Base-by-base conservation (phyloP, 1,140 invertebrate species). In the Psix sp. region DNA sequence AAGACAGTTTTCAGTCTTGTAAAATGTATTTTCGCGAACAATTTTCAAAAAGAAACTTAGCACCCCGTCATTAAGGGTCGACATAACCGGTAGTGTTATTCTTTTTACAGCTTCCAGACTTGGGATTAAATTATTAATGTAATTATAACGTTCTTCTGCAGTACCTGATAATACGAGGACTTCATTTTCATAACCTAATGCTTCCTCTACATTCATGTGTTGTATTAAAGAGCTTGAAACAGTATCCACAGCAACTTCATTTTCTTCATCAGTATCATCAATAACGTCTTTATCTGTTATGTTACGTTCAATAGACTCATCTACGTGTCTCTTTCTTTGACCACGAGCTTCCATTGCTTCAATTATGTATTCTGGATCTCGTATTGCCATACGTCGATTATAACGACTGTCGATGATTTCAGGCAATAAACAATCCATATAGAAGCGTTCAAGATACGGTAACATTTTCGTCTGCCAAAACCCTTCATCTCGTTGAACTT, bases 21-120 rank as follows among this genome's bases (percentile, higher is more conserved):
- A 62, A 2, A 1, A 16, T 0, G 42, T 48, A n/a, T 16, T 42
- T 13, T 54, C 15, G 18, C 39, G 5, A 3, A 70, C 6, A 1
- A 60, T 20, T 14, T 35, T 40, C 4, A 60, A 39, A 9, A 70
- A 35, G 13, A n/a, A 33, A 16, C 60, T 54, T 11, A 70, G 3
- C 0, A 39, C 14, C 4, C 9, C 21, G 16, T 71, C 66, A 42
- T 54, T 48, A 2, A 56, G 0, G 0, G 1, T 3, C 2, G 16
- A 13, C 1, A 7, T 6, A 0, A 9, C 1, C 7, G 21, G 42
- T 5, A 48, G 9, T 13, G 46, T 24, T 24, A 54, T 26, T 9
- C 9, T 20, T 17, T 31, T 39, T 15, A 46, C 1, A 9, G 10
- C 17, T 0, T 33, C 1, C 13, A 31, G 33, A 7, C 9, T 6